A percentile compares a stretch with the other conserved stretches of the same genome.
These are phyloP conservation scores for Apotomis turbidana DNA, from an alignment of 2,888 invertebrate species.

Conservation along the genomic window DNA sequence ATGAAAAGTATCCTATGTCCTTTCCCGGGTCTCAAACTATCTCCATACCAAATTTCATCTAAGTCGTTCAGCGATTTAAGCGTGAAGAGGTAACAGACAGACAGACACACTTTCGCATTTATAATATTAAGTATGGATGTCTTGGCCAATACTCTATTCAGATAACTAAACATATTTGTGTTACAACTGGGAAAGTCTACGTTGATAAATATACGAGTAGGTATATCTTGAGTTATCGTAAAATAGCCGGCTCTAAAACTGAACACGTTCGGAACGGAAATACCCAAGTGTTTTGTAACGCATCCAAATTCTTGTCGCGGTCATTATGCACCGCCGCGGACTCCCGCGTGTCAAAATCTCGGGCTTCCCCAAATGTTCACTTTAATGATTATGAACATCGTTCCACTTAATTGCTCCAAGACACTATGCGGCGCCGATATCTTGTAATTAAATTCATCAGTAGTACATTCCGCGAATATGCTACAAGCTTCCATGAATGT, in stretches of 20 bases:
- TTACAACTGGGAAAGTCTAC: too few species aligned
- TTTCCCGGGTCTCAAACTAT: too few species aligned
- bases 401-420: constrained; percentile 17
- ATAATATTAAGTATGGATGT: too few species aligned
- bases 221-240: too few species aligned
- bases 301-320: background rate
- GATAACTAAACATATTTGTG: too few species aligned
- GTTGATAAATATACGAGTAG: too few species aligned
- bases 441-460: constrained; percentile 2
- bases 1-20: too few species aligned
- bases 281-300: constrained; percentile 12
- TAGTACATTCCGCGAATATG: background rate
- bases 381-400: constrained; percentile 32
- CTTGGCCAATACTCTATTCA: too few species aligned
- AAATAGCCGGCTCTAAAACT: background rate
- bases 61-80: too few species aligned
- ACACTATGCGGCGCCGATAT: constrained; percentile 4
- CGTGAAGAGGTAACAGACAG: too few species aligned
- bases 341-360: constrained; percentile 19
- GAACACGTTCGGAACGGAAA: constrained; percentile 11
- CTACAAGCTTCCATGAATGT: constrained; percentile 16
- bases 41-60: too few species aligned
- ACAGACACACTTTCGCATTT: too few species aligned
- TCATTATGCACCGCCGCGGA: constrained; percentile 5
- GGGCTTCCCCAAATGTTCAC: constrained; percentile 28